phyloP scores from a whole-genome alignment of 1,140 invertebrate species.

The Drosophila kikkawai region DNA sequence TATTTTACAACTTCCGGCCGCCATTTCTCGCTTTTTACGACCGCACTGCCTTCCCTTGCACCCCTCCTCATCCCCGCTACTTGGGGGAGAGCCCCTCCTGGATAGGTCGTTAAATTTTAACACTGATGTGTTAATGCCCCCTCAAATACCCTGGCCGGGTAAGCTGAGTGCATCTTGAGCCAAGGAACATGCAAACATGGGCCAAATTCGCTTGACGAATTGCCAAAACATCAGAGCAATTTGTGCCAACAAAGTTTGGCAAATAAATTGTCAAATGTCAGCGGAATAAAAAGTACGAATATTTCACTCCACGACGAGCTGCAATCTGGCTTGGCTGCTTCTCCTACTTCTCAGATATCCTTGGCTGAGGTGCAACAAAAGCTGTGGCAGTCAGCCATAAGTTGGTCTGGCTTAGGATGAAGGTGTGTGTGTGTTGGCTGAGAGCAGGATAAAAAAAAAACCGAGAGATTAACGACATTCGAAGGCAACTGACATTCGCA shows the following conservation, averaged over 20 bases:
- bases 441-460: background rate
- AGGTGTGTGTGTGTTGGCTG: background rate
- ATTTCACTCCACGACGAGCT: conserved; percentile 33
- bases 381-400: conserved; percentile 36
- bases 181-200: conserved; percentile 22
- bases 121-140: conserved; percentile 78
- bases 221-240: conserved; percentile 76
- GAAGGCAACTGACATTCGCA: conserved; percentile 9
- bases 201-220: conserved; percentile 72
- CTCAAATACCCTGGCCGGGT: conserved; percentile 13
- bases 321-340: conserved; percentile 23
- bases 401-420: conserved; percentile 5
- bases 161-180: conserved; percentile 32
- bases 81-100: conserved; percentile 5
- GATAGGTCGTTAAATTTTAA: conserved; percentile 76
- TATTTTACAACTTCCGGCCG: conserved; percentile 77
- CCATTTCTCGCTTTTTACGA: conserved; percentile 39
- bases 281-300: conserved; percentile 46
- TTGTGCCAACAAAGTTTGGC: conserved; percentile 59
- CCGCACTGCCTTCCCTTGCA: background rate
- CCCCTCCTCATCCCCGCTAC: background rate
- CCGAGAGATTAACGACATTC: conserved; percentile 20
- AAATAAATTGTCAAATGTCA: conserved; percentile 77
- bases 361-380: conserved; percentile 40
- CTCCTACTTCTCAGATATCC: conserved; percentile 10